Evolutionary conservation across 2,113 vertebrate genomes (phyloP), one percentile per base, ranked within the genome.

Genomic region (Mormyrus lacerda): DNA sequence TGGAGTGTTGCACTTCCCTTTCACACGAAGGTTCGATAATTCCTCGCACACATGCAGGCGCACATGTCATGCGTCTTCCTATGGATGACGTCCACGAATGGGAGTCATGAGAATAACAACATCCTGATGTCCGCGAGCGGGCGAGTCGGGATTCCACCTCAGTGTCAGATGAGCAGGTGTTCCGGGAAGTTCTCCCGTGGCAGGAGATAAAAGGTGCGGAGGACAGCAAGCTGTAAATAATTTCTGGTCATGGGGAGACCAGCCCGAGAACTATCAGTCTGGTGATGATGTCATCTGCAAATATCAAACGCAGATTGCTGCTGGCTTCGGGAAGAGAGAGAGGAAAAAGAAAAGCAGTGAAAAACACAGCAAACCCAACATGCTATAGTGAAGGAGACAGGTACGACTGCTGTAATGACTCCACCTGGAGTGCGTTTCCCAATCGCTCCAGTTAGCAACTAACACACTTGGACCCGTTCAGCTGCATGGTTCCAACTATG

Each of bases 11-110:
- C 92, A 90, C 90, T 90, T 87, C 82, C 90, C 91, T 91, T 91
- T 89, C 92, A 92, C 89, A 87, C 90, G 90, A 90, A 94, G 93
- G 92, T 93, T 93, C 91, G 85, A 90, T 84, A 79, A 92, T 94
- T 91, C 92, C 90, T 91, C 88, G 91, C 90, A 91, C 88, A 89
- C 91, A 92, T 50, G 87, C 87, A 88, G 88, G 92, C 91, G 88
- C 91, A 92, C 88, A 91, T 92, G 87, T 90, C 82, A 73, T 69
- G 89, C 87, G 91, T 91, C 94, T 90, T 89, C 47, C 89, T 89
- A 90, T 76, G 90, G 90, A 92, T 88, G 83, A 89, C 89, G 90
- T 79, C 90, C 88, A 58, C 61, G 87, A 61, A 91, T 65, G 90
- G 92, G 89, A 91, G 90, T 90, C 79, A 89, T 73, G 90, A 87